Evolutionary conservation across 64 coral and sea anemone species (phyloP), one percentile per base, ranked within the genome.

Genomic region (Cladopsammia gracilis): DNA sequence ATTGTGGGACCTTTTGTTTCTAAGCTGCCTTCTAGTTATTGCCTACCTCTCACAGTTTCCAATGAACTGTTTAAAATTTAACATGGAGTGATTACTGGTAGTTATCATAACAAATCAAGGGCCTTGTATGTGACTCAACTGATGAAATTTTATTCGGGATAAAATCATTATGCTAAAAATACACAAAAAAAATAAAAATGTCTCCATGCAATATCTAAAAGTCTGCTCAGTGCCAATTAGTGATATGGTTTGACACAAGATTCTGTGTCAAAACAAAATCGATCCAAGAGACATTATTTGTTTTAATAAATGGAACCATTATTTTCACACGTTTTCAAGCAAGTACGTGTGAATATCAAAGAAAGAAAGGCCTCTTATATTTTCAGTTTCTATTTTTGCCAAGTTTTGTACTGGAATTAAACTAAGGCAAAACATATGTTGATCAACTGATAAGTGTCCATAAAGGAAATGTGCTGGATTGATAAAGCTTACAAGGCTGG

Each of bases 381-480:
- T 43, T 26, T 45, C 6, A 3, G 10, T 20, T 24, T 48, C 62
- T 65, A 50, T 84, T 84, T 68, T 50, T 67, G 43, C n/a, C 44
- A 49, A 10, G 46, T 12, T 84, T 68, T 66, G 2, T 22, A 67
- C 61, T 20, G 48, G 44, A 84, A 84, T 67, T 50, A 84, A 64
- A 15, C 80, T 84, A 51, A 66, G 24, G n/a, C 62, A 67, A n/a
- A 68, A 50, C 60, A 84, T 67, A 14, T 84, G 10, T 64, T 50
- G 24, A 44, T 64, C 62, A 67, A 84, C 80, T 84, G 61, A 51
- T 84, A 7, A 83, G 54, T 4, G 20, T 75, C 19, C 44, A 48
- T 43, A 64, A 42, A 64, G 58, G 60, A 84, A 84, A 84, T 68
- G 44, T 84, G n/a, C 80, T 62, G 19, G 11, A 62, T 84, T 22